Base-by-base conservation (phyloP, 2,797 vertebrate species). In the Melanotaenia maccullochi region DNA sequence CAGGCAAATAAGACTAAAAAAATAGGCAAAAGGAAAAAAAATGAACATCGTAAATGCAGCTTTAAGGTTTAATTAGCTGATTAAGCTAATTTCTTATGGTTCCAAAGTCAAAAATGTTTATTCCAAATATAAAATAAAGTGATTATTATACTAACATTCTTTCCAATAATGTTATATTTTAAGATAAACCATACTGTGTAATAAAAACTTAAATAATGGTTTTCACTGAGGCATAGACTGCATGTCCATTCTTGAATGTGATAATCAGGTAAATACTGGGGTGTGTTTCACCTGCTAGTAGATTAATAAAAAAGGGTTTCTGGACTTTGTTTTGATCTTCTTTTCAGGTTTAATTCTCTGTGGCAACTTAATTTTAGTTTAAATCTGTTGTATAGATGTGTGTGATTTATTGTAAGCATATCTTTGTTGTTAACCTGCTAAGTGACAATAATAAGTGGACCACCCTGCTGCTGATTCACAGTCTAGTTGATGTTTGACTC, bases 401-500 rank as follows among this genome's bases (percentile, higher is more conserved):
- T 35, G 16, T 56, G 28, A 71, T 51, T 51, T 24, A 51, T 47
- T 51, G 3, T 32, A 3, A 3, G 20, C 33, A 54, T 42, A 49
- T 9, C 7, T 59, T 49, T 30, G 58, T 65, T 68, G 44, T 77
- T 56, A 72, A 52, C 25, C 28, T 35, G 32, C 9, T 65, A 5
- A 49, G 11, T 60, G 65, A 74, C 1, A 4, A 38, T 14, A 49
- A 42, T 28, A 5, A 54, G 69, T 0, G 30, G 36, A n/a, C 62
- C 59, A 75, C 66, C 58, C 62, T 35, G 28, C 16, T 49, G 36
- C 32, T 74, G 12, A 24, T 54, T 67, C 35, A 71, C 63, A 13
- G 32, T 65, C n/a, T 35, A 11, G 56, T 42, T 59, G 68, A 71
- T 60, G 64, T 33, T 13, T 52, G 76, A 68, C 75, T 68, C 73